Conservation (phyloP, 1,140 invertebrate species). For the Lasioglossum albipes region DNA sequence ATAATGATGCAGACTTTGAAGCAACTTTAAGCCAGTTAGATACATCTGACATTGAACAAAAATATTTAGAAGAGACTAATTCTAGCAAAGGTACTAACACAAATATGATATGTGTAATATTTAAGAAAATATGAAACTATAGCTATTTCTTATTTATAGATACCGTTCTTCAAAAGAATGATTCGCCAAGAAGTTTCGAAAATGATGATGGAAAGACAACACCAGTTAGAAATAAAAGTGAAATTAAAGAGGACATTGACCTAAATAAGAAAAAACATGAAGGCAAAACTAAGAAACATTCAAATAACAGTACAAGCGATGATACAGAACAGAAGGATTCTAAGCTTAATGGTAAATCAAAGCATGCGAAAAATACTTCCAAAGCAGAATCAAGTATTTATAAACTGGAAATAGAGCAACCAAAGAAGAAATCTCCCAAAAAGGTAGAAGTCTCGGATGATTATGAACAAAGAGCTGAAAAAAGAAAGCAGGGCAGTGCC, state of each 20-base stretch:
- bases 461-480: slow-evolving; percentile 84
- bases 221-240: neutral
- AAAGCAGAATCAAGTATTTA: slow-evolving; percentile 7
- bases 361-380: slow-evolving; percentile 4
- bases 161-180: neutral
- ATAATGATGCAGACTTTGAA: slow-evolving; percentile 86
- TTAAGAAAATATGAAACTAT: neutral
- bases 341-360: neutral
- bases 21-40: slow-evolving; percentile 84
- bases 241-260: slow-evolving; percentile 12
- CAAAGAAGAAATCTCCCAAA: slow-evolving; percentile 16
- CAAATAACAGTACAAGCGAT: neutral
- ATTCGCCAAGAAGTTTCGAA: neutral
- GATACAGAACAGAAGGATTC: slow-evolving; percentile 1
- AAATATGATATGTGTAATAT: neutral
- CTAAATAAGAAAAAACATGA: slow-evolving; percentile 21
- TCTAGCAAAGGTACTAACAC: slow-evolving; percentile 2
- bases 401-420: slow-evolving; percentile 31
- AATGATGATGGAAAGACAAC: neutral
- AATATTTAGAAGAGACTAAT: slow-evolving; percentile 51
- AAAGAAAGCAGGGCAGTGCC: slow-evolving; percentile 82
- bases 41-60: slow-evolving; percentile 60
- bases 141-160: neutral
- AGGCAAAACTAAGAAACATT: slow-evolving; percentile 19
- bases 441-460: slow-evolving; percentile 62